Percentiles rank a stretch among this genome's conserved stretches.
These are phyloP conservation scores for Sussaba pulchella DNA, from an alignment of 2,888 invertebrate species.

Conservation along the genomic window DNA sequence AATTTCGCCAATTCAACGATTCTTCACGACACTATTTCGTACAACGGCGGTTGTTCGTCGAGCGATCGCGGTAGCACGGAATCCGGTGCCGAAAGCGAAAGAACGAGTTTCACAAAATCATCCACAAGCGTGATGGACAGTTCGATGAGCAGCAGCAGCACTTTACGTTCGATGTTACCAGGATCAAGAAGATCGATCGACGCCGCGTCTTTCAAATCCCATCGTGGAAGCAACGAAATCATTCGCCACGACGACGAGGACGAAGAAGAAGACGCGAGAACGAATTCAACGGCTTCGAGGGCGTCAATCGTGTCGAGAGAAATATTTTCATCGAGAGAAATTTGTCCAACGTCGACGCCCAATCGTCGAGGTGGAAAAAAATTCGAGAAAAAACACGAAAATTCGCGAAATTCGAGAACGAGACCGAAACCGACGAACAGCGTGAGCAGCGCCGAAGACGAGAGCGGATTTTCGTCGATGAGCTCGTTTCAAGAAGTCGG, in stretches of 20 bases:
- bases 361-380: conserved; percentile 67
- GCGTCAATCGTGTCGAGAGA: conserved; percentile 18
- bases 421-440: conserved; percentile 77
- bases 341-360: conserved; percentile 71
- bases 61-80: conserved; percentile 72
- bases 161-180: conserved; percentile 72
- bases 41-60: conserved; percentile 67
- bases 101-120: conserved; percentile 67
- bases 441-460: conserved; percentile 88
- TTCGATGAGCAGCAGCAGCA: conserved; percentile 59
- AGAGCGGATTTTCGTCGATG: conserved; percentile 94
- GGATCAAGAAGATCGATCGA: conserved; percentile 79
- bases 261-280: conserved; percentile 32
- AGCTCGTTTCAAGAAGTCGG: conserved; percentile 94
- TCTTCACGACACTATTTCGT: conserved; percentile 66
- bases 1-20: conserved; percentile 73
- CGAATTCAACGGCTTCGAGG: conserved; percentile 28
- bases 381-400: conserved; percentile 68
- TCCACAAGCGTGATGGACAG: conserved; percentile 44
- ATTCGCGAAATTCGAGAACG: conserved; percentile 63
- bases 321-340: conserved; percentile 28
- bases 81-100: conserved; percentile 70
- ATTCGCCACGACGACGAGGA: conserved; percentile 76
- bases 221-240: conserved; percentile 77
- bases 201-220: conserved; percentile 76